Conservation (phyloP, 2,113 vertebrate species). For the Narcine bancroftii region DNA sequence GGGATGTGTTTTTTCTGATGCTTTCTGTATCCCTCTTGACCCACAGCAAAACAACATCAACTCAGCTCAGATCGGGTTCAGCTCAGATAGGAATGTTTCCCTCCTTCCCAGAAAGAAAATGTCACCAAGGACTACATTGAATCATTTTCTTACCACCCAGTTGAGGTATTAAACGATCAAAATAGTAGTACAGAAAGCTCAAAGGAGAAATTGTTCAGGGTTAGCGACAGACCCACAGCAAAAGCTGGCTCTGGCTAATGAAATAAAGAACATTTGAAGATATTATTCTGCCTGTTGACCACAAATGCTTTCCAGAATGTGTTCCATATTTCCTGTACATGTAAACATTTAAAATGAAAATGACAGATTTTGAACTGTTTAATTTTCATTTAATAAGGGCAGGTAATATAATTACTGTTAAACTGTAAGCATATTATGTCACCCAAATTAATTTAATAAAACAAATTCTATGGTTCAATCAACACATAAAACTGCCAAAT, state of each 20-base stretch:
- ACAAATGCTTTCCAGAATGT: neutral
- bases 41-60: neutral
- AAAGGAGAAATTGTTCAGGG: neutral
- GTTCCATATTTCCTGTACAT: neutral
- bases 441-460: neutral
- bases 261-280: neutral
- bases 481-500: neutral
- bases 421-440: neutral
- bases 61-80: neutral
- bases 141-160: constrained; percentile 8
- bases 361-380: neutral
- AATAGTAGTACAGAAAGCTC: neutral
- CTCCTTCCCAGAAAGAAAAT: neutral
- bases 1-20: neutral
- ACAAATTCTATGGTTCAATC: neutral
- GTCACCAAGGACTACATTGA: neutral
- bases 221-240: neutral
- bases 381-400: neutral
- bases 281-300: neutral
- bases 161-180: neutral
- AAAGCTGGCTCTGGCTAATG: neutral
- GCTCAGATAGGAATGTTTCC: neutral
- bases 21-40: neutral
- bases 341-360: neutral
- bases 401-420: neutral